These are phyloP conservation scores for Passer montanus DNA, from an alignment of 2,113 vertebrate genomes.

Conservation along the genomic window DNA sequence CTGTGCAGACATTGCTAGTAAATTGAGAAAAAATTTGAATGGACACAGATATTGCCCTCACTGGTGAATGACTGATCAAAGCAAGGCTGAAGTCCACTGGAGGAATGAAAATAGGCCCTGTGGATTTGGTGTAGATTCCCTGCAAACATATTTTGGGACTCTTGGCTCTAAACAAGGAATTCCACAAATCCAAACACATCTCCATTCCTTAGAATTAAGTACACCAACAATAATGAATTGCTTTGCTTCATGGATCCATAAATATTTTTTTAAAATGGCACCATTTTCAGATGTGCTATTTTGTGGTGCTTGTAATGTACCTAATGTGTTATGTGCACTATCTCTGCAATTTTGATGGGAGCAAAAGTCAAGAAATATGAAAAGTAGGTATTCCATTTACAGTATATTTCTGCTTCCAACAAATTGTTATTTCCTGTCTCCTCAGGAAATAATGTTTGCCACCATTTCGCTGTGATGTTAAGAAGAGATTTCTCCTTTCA, in stretches of 20 bases:
- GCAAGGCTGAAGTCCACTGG: neutral
- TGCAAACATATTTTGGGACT: neutral
- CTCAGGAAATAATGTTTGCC: neutral
- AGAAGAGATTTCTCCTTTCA: neutral
- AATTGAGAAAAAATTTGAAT: neutral
- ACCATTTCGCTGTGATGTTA: constrained; percentile 8
- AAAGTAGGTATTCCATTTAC: neutral
- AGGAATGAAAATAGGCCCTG: neutral
- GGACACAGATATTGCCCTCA: neutral
- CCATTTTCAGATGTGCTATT: neutral
- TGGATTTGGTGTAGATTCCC: neutral
- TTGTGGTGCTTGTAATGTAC: neutral
- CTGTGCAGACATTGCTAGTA: neutral
- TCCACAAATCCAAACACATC: neutral
- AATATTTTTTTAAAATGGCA: neutral
- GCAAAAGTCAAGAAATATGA: neutral
- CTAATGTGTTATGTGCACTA: neutral
- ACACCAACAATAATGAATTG: neutral
- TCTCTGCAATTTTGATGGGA: neutral
- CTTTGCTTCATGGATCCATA: neutral
- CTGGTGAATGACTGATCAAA: neutral
- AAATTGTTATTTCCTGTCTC: neutral
- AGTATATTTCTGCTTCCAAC: neutral
- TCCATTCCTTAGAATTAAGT: neutral
- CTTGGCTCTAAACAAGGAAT: neutral